Conservation (phyloP, 2,113 vertebrate species). For the Trachemys scripta region DNA sequence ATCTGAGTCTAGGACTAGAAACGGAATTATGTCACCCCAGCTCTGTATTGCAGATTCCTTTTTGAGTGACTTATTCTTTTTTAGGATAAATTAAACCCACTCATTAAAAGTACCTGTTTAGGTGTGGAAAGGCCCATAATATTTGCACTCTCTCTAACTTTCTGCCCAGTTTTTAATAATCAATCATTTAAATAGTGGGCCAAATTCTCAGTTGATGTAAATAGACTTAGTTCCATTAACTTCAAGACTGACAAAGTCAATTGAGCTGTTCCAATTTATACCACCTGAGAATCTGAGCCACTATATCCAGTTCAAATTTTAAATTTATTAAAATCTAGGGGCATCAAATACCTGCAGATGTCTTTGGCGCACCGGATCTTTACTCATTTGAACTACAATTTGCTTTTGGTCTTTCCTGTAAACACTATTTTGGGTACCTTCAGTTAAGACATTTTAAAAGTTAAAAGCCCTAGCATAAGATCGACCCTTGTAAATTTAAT, state of each 20-base stretch:
- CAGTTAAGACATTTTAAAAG: neutral
- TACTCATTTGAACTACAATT: neutral
- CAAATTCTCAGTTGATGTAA: neutral
- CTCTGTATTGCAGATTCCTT: neutral
- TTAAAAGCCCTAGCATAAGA: neutral
- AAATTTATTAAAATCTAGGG: neutral
- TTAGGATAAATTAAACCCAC: neutral
- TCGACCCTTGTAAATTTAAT: neutral
- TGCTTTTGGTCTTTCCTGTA: neutral
- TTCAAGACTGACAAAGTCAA: neutral
- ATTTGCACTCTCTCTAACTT: neutral
- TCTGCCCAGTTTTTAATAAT: neutral
- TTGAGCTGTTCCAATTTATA: neutral
- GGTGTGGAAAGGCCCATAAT: neutral
- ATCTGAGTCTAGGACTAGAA: too few relatives aligned
- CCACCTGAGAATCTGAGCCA: neutral
- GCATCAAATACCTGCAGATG: neutral
- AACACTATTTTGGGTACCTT: neutral
- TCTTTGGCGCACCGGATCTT: neutral
- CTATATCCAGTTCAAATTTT: neutral
- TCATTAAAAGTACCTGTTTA: neutral
- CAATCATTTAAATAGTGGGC: neutral
- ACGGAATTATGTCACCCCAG: rapidly evolving
- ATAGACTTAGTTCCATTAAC: neutral
- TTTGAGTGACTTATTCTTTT: neutral